These are phyloP conservation scores for Intellagama lesueurii DNA, from an alignment of 2,797 vertebrate genomes.

Conservation along the genomic window DNA sequence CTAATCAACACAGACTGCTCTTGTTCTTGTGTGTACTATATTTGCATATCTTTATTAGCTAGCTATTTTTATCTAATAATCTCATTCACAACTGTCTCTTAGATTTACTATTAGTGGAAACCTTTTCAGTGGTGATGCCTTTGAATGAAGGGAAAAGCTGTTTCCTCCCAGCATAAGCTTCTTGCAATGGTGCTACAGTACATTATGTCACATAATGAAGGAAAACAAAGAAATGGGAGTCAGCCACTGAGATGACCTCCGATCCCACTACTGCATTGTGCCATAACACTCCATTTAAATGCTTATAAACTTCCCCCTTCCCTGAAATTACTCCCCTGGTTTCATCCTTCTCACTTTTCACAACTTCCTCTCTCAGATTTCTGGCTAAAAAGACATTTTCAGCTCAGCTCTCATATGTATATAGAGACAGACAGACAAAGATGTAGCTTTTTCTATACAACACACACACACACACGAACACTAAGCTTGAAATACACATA, in stretches of 20 bases:
- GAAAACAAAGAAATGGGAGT: neutral
- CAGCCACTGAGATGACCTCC: neutral
- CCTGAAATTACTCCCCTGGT: neutral
- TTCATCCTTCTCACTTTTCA: neutral
- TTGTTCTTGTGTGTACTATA: neutral
- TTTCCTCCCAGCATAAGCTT: neutral
- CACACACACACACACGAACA: neutral
- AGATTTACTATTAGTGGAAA: slow-evolving; percentile 41
- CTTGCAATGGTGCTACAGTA: neutral
- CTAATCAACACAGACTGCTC: neutral
- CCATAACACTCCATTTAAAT: neutral
- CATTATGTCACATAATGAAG: neutral
- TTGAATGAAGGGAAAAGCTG: slow-evolving; percentile 32
- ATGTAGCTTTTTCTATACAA: neutral
- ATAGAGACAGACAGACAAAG: neutral
- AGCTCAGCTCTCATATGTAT: neutral
- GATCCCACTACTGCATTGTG: neutral
- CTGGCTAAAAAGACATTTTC: neutral
- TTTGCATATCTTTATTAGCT: too few species aligned
- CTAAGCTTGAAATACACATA: neutral
- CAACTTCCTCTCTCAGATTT: neutral
- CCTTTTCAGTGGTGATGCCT: slow-evolving; percentile 39
- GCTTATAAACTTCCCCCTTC: neutral
- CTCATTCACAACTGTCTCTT: slow-evolving; percentile 27
- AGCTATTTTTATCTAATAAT: too few species aligned